These are phyloP conservation scores for Lophius americanus DNA, from an alignment of 2,797 vertebrate species.

Conservation along the genomic window DNA sequence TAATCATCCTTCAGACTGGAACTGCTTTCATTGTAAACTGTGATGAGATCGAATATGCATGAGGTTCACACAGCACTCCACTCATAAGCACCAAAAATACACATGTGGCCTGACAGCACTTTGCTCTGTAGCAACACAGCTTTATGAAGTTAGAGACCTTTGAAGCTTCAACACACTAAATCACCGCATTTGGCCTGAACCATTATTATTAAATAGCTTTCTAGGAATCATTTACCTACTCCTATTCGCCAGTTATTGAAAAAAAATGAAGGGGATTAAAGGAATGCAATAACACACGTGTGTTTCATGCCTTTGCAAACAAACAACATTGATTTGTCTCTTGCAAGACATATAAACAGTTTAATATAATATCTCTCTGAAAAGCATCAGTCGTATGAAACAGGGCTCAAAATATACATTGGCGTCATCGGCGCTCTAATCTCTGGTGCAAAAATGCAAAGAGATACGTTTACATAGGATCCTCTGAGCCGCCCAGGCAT, in stretches of 20 bases:
- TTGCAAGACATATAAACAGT: slow-evolving; percentile 19
- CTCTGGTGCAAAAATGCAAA: slow-evolving; percentile 44
- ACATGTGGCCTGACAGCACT: slow-evolving; percentile 55
- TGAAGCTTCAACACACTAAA: slow-evolving; percentile 34
- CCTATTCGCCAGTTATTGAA: slow-evolving; percentile 10
- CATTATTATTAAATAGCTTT: slow-evolving; percentile 9
- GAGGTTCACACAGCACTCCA: slow-evolving; percentile 60
- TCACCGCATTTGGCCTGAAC: slow-evolving; percentile 14
- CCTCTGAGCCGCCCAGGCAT: slow-evolving; percentile 55
- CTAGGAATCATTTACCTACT: slow-evolving; percentile 2
- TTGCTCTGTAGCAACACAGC: slow-evolving; percentile 21
- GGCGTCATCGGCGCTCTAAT: slow-evolving; percentile 28
- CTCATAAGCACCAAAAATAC: slow-evolving; percentile 71
- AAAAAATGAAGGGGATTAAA: slow-evolving; percentile 1
- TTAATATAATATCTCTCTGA: slow-evolving; percentile 28
- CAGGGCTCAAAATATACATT: slow-evolving; percentile 18
- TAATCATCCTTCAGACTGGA: slow-evolving; percentile 53
- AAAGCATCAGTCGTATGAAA: slow-evolving; percentile 26
- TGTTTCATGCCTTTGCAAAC: slow-evolving; percentile 5
- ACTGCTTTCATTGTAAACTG: slow-evolving; percentile 43
- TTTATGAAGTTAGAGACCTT: slow-evolving; percentile 28
- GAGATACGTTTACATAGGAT: slow-evolving; percentile 50
- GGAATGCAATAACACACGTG: background rate
- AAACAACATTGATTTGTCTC: background rate
- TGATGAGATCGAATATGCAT: slow-evolving; percentile 72